Evolutionary conservation across 2,113 vertebrate species (phyloP).

Genomic region (Indicator maculatus): DNA sequence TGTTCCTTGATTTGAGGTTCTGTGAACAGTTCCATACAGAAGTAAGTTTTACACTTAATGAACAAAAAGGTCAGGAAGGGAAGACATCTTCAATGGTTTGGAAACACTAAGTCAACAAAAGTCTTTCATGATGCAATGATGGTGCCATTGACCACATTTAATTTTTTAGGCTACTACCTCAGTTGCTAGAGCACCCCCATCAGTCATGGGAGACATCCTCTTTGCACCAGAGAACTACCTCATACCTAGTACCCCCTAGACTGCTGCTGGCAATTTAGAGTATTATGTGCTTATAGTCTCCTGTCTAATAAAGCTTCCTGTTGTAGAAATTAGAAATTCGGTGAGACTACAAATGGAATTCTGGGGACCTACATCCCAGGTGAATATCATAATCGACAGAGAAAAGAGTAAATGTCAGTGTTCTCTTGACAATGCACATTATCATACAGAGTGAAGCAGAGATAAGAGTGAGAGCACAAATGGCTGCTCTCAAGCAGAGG

Average conservation of each 20-base stretch:
- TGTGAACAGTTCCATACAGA: not conserved
- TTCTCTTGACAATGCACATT: not conserved
- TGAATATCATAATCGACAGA: fast-evolving
- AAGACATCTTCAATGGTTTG: not conserved
- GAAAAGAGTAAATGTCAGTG: not conserved
- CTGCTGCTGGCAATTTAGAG: not conserved
- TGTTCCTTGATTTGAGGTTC: not conserved
- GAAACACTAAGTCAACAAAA: not conserved
- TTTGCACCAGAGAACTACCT: not conserved
- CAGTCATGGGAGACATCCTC: not conserved
- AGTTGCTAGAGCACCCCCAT: not conserved
- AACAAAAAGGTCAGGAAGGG: not conserved
- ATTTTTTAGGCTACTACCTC: not conserved
- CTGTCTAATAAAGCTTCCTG: not conserved
- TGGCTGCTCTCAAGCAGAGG: not conserved
- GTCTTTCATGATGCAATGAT: not conserved
- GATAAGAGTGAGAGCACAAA: not conserved
- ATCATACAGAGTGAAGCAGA: not conserved
- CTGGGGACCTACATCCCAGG: not conserved
- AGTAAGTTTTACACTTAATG: not conserved
- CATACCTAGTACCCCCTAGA: not conserved
- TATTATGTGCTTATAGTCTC: not conserved
- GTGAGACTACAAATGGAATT: not conserved
- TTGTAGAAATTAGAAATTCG: not conserved
- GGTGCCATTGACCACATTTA: not conserved